phyloP scores from a whole-genome alignment of 2,113 vertebrate species.

The Gila orcuttii region DNA sequence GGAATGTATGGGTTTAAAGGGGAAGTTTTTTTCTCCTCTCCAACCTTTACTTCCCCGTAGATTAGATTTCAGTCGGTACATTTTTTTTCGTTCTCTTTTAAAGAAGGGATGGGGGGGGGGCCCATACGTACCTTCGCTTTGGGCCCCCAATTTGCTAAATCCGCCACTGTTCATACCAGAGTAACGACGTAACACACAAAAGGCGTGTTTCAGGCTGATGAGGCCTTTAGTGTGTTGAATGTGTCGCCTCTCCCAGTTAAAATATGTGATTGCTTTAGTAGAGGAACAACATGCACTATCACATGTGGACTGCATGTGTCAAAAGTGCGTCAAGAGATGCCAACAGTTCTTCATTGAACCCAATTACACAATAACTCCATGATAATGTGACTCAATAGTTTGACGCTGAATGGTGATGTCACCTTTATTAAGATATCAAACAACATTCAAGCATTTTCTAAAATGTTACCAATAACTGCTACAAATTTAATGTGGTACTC shows the following conservation, averaged over 20 bases:
- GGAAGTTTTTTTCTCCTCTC: no score
- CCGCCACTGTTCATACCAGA: conserved; percentile 23
- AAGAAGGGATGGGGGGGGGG: no score
- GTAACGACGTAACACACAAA: background rate
- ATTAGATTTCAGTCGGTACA: no score
- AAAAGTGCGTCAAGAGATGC: background rate
- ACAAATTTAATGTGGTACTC: no score
- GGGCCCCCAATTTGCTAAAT: no score
- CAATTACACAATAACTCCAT: background rate
- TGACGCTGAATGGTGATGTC: background rate
- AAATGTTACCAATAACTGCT: background rate
- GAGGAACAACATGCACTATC: background rate
- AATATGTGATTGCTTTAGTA: background rate
- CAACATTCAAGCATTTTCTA: background rate
- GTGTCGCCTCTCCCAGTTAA: conserved; percentile 7
- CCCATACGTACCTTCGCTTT: no score
- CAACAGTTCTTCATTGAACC: background rate
- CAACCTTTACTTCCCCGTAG: no score
- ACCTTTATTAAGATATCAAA: background rate
- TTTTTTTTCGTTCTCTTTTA: no score
- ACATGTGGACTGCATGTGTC: background rate
- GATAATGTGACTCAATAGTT: background rate
- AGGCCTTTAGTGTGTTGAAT: background rate
- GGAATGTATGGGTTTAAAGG: no score
- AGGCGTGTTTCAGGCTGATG: background rate